Evolutionary conservation across 37 sponge, comb jelly and placozoan species (phyloP), one percentile per base, ranked within the genome.

Genomic region (Geodia barretti): DNA sequence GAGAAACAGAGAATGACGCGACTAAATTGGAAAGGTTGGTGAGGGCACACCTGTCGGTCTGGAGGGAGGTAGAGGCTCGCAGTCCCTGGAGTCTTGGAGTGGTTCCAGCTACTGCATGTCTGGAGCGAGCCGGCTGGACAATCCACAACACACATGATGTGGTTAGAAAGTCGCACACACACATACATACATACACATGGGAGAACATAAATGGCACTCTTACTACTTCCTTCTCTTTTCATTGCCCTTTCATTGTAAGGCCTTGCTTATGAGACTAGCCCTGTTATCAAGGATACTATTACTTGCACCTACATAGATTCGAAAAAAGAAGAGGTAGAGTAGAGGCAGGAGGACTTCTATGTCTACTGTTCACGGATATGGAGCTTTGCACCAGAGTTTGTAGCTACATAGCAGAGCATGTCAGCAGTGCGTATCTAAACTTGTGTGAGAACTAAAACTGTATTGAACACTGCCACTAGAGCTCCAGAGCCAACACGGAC

Each of bases 141-240:
- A 7, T 8, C 8, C 21, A 7, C 4, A 5, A 65, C 31, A 65
- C 9, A 65, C 5, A 65, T 5, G 19, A 65, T 5, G 24, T 23
- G 19, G 66, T 5, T n/a, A 23, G 19, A 8, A 65, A 4, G 23
- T 65, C 25, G 39, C 54, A 74, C 30, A 58, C 75, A 74, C 28
- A 54, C 75, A 74, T 39, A 74, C 75, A 58, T 39, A 58, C 60
- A 71, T 29, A 64, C 64, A 64, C 64, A 4, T 8, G 64, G 17
- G 23, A 78, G 31, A 78, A 29, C 67, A 4, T 8, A 19, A 34
- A 78, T 37, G 3, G 4, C 79, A 64, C 23, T 33, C 24, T 23
- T 20, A 34, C 40, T 23, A 31, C 25, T 20, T 67, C 41, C 39
- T 58, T 74, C 54, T 40, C 31, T 41, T 4, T 40, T 38, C 32